Evolutionary conservation across 2,888 invertebrate species (phyloP), one percentile per base, ranked within the genome.

Genomic region (Azorinus chamasolen): DNA sequence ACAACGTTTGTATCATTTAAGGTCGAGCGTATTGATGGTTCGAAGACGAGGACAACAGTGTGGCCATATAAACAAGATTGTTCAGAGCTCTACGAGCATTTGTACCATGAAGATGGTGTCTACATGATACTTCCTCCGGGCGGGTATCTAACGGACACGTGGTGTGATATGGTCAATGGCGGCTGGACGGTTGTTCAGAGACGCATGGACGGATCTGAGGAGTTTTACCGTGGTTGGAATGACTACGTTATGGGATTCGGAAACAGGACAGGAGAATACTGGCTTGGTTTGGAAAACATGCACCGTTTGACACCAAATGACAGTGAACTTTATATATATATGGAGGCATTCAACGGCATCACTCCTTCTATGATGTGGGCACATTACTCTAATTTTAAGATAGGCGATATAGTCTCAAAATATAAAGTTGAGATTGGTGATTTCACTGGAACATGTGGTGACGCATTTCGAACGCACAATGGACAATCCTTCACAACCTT

Each of bases 401-500:
- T 97, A 0, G 95, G 95, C 0, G 94, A 94, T 66, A 95, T 95
- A 58, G 94, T 94, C 27, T 94, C 95, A 54, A 97, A 96, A 0
- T 98, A 96, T 92, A 95, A 95, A 41, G 93, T 98, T 57, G 94
- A 95, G 32, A 95, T 97, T 0, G 94, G 94, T 43, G 96, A 96
- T 0, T 98, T 96, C 92, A 94, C 94, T 18, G 87, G 98, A 1
- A 97, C 97, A 86, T 97, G 97, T 0, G 97, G 96, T 64, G 97
- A 98, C 90, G 97, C 97, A 0, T 94, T 98, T 76, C 70, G 57
- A 32, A 97, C 97, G 97, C 97, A 98, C 91, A 96, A 97, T 92
- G 95, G 95, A 58, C 97, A 97, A 97, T 95, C 96, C 84, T 98
- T 98, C 93, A 97, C 97, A 51, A 96, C 98, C 0, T 95, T 96